Conservation (phyloP, 2,113 vertebrate species). For the Dendropsophus ebraccatus region DNA sequence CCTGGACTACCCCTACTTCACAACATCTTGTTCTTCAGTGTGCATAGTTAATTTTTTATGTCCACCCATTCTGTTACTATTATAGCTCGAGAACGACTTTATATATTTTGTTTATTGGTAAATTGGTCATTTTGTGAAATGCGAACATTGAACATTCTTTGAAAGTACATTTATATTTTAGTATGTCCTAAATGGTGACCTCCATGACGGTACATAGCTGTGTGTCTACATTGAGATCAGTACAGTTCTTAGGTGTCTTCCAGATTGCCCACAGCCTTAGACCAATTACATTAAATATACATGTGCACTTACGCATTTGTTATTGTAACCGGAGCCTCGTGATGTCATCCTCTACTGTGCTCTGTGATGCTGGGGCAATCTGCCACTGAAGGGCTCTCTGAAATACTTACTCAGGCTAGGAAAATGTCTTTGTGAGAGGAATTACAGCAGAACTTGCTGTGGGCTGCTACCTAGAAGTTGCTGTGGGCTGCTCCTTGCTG, state of each 20-base stretch:
- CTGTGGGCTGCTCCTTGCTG: conserved; percentile 12
- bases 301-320: neutral
- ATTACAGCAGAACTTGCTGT: neutral
- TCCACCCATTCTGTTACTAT: too few species aligned
- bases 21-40: too few species aligned
- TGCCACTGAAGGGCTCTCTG: neutral
- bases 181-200: neutral
- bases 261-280: neutral
- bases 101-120: too few species aligned
- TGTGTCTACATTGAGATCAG: neutral
- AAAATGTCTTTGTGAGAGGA: conserved; percentile 2
- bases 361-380: neutral
- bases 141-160: conserved; percentile 2
- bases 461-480: neutral
- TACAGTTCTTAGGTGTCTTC: neutral
- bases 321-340: conserved; percentile 29
- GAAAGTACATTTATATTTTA: conserved; percentile 4
- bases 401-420: neutral
- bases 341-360: neutral
- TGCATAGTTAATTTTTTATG: too few species aligned
- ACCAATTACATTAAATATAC: conserved; percentile 31
- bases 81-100: too few species aligned
- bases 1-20: too few species aligned
- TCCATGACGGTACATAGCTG: neutral
- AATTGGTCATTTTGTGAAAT: neutral